Evolutionary conservation across 2,888 invertebrate genomes (phyloP).

Genomic region (Ptychoptera contaminata): DNA sequence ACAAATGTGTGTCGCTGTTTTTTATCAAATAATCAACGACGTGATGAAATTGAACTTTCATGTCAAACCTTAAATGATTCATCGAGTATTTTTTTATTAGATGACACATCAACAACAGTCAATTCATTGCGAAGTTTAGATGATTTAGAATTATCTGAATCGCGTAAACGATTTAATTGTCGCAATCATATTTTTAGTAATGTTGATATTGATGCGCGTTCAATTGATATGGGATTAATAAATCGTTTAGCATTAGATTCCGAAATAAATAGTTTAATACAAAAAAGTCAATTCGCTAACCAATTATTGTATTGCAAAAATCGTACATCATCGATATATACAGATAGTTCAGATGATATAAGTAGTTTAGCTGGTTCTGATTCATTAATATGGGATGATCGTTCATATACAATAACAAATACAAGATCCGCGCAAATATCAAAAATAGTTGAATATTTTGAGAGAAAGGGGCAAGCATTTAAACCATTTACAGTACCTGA

Average conservation of each 20-base stretch:
- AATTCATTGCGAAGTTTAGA: constrained; percentile 42
- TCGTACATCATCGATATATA: constrained; percentile 67
- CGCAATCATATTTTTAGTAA: constrained; percentile 27
- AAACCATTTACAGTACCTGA: constrained; percentile 32
- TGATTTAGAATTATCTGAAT: constrained; percentile 34
- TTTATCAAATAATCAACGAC: constrained; percentile 8
- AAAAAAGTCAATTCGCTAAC: constrained; percentile 32
- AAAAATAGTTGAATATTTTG: constrained; percentile 78
- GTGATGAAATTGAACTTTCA: constrained; percentile 5
- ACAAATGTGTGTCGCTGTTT: constrained; percentile 28
- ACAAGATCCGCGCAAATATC: constrained; percentile 55
- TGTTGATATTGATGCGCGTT: constrained; percentile 25
- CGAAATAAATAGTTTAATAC: constrained; percentile 31
- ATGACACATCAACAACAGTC: constrained; percentile 41
- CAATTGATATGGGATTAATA: constrained; percentile 33
- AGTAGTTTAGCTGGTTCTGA: constrained; percentile 68
- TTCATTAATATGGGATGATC: constrained; percentile 51
- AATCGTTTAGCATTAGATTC: constrained; percentile 33
- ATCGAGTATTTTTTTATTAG: constrained; percentile 40
- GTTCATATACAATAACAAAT: constrained; percentile 36
- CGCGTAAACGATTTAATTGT: constrained; percentile 19
- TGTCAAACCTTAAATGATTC: constrained; percentile 23
- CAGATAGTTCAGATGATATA: constrained; percentile 74
- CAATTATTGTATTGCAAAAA: constrained; percentile 43
- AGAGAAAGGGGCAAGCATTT: constrained; percentile 51